A percentile compares a stretch with the other conserved stretches of the same genome.
phyloP scores from a whole-genome alignment of 2,113 vertebrate genomes.

The Heterotilapia buettikoferi region DNA sequence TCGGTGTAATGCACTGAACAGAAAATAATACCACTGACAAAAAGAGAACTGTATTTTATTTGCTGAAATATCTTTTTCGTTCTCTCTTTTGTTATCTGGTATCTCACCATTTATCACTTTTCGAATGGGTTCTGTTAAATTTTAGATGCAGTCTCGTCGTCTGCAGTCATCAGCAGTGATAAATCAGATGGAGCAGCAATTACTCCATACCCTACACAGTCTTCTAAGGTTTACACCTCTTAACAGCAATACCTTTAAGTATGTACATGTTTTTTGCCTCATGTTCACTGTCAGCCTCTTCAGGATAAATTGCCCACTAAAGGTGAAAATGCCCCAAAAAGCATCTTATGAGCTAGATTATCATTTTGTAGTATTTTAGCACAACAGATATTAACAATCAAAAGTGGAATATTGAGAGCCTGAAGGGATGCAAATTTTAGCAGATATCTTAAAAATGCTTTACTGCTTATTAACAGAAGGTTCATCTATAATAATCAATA shows the following conservation, averaged over 20 bases:
- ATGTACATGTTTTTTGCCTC: neutral
- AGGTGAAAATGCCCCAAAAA: neutral
- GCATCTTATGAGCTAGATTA: neutral
- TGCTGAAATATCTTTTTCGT: neutral
- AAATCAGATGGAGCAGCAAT: neutral
- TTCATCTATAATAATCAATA: neutral
- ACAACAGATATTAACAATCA: neutral
- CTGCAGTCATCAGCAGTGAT: neutral
- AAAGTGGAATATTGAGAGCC: fast-evolving
- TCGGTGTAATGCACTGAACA: neutral
- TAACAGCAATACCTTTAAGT: neutral
- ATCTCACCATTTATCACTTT: neutral
- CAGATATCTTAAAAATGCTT: neutral
- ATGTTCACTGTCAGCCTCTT: neutral
- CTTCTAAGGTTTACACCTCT: neutral
- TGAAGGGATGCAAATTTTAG: neutral
- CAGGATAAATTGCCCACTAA: neutral
- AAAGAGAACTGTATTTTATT: neutral
- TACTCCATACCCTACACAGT: neutral
- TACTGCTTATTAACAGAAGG: neutral
- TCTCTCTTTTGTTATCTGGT: neutral
- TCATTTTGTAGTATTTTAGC: neutral
- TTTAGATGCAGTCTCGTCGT: neutral
- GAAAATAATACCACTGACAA: neutral
- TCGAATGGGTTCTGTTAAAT: neutral